Base-by-base conservation (phyloP, 1,140 invertebrate genomes). In the Trachymyrmex septentrionalis region DNA sequence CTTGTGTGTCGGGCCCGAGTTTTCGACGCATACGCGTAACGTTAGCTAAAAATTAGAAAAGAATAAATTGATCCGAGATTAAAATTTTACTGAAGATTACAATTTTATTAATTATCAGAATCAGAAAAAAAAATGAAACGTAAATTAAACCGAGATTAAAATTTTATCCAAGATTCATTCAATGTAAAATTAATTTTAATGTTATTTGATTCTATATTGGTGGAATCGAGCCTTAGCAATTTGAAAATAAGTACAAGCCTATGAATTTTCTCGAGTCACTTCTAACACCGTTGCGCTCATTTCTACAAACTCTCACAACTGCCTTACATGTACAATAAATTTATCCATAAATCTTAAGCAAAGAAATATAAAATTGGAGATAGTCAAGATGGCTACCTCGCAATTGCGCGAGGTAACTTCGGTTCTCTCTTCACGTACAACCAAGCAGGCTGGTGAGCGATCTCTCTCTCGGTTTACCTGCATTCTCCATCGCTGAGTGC, bases 401-500 rank as follows among this genome's bases (percentile, higher is more conserved):
- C 69, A 27, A 53, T 44, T 75, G 19, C 53, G 10, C 63, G 50
- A 57, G 77, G 30, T 48, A 61, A 75, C 24, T 61, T 72, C 16
- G 67, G 21, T 57, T 59, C 44, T n/a, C 69, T 48, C 16, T 16
- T 30, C 57, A n/a, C 55, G 67, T 48, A 30, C 10, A n/a, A 5
- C 19, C 44, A 34, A 30, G 30, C 44, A 19, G 48, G 34, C 57
- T 5, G 53, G 27, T 14, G 44, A 53, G 12, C 73, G 38, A 10
- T 38, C 19, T 64, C 27, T 30, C 12, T 59, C 57, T 30, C 14
- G 64, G 38, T 27, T 12, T 21, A 34, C 7, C 67, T 30, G 38
- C 53, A 78, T 64, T 59, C 30, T 44, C 44, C 21, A 85, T 53
- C 44, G 82, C 10, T 59, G 61, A 38, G 64, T 44, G 38, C 77